phyloP scores from a whole-genome alignment of 2,888 invertebrate species.

The Aphodius granarius region DNA sequence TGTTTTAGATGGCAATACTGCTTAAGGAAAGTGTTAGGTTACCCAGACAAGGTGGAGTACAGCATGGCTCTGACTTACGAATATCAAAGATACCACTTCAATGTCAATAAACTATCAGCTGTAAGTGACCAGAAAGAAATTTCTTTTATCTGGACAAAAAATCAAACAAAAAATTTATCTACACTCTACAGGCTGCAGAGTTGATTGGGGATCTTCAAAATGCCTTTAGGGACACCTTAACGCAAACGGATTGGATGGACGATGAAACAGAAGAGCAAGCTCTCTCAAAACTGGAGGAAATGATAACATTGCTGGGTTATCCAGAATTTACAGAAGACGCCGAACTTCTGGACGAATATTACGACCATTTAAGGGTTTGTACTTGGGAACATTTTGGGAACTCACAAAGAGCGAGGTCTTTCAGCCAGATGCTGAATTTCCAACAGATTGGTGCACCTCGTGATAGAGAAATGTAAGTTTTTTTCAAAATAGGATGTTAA shows the following conservation, averaged over 20 bases:
- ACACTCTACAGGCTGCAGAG: constrained; percentile 40
- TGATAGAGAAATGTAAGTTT: constrained; percentile 40
- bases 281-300: constrained; percentile 55
- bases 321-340: constrained; percentile 43
- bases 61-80: constrained; percentile 49
- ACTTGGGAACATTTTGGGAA: constrained; percentile 51
- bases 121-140: neutral
- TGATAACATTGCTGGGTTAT: constrained; percentile 49
- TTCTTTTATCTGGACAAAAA: neutral
- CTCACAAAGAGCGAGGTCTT: constrained; percentile 45
- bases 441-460: constrained; percentile 41
- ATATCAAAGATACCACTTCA: constrained; percentile 46
- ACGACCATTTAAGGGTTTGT: constrained; percentile 48
- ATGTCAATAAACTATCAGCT: constrained; percentile 42
- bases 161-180: constrained; percentile 4
- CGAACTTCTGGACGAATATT: constrained; percentile 44
- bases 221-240: constrained; percentile 54
- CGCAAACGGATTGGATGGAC: constrained; percentile 59
- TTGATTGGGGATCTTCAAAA: constrained; percentile 54
- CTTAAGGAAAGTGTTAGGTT: constrained; percentile 47
- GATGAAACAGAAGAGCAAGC: constrained; percentile 54
- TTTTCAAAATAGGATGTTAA: neutral
- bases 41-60: constrained; percentile 40
- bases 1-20: constrained; percentile 51
- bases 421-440: constrained; percentile 45